These are phyloP conservation scores for Tenualosa thibaudeaui DNA, from an alignment of 2,797 vertebrate species.

Conservation along the genomic window DNA sequence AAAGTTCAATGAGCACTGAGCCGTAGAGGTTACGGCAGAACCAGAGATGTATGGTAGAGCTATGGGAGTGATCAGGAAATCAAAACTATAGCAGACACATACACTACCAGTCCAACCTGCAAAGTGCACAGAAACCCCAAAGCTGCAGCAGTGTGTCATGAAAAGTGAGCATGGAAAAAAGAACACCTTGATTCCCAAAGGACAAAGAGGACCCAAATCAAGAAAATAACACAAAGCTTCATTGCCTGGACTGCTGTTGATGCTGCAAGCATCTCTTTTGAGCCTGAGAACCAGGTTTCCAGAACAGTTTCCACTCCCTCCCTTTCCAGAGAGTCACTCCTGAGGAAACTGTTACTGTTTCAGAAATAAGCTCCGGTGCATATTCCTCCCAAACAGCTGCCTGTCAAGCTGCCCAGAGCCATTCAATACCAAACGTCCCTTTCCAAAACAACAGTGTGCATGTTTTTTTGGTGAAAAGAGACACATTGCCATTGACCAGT, in stretches of 20 bases:
- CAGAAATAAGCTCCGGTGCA: slow-evolving; percentile 23
- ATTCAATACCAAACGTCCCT: not conserved
- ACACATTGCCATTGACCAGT: not conserved
- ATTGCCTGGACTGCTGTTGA: not conserved
- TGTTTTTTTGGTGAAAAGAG: not conserved
- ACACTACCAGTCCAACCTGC: not conserved
- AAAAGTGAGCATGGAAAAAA: not conserved
- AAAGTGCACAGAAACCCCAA: not conserved
- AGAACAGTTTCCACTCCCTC: slow-evolving; percentile 29
- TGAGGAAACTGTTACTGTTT: slow-evolving; percentile 13
- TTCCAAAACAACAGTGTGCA: slow-evolving; percentile 22
- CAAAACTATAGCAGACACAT: not conserved
- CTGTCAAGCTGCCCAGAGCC: slow-evolving; percentile 24
- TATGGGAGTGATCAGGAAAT: not conserved
- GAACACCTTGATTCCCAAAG: not conserved
- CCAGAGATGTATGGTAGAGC: not conserved
- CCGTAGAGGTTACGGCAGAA: not conserved
- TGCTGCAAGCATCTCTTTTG: not conserved
- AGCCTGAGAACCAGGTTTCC: not conserved
- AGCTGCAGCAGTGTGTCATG: not conserved
- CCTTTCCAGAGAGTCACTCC: slow-evolving; percentile 23
- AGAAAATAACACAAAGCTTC: not conserved
- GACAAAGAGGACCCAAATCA: not conserved
- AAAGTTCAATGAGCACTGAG: not conserved
- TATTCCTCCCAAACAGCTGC: slow-evolving; percentile 26